phyloP scores from a whole-genome alignment of 2,797 vertebrate species.

The Erethizon dorsatum region DNA sequence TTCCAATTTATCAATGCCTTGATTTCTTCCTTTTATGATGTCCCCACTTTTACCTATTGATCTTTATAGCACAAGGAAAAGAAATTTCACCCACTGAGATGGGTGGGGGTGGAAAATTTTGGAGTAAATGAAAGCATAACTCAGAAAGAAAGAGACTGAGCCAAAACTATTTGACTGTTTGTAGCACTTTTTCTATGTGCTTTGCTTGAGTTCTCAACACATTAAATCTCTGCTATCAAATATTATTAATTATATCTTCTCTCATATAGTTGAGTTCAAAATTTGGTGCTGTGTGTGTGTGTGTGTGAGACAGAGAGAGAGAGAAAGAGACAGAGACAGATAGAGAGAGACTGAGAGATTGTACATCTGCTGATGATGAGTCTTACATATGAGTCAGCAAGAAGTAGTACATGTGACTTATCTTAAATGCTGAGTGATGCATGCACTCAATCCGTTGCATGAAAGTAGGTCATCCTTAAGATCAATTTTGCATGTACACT shows the following conservation, averaged over 20 bases:
- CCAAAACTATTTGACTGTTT: not conserved
- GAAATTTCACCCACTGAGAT: not conserved
- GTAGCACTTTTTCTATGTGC: not conserved
- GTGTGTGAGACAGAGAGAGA: not conserved
- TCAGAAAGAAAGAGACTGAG: not conserved
- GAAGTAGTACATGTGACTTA: not conserved
- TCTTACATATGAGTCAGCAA: not conserved
- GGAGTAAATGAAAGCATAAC: not conserved
- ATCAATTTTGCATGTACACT: constrained; percentile 33
- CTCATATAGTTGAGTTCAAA: not conserved
- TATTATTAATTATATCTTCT: not conserved
- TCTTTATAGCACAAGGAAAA: not conserved
- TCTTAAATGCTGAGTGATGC: not conserved
- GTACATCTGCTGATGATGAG: not conserved
- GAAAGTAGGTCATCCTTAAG: constrained; percentile 11
- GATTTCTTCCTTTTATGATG: not conserved
- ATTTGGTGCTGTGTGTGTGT: not conserved
- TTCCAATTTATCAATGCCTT: not conserved
- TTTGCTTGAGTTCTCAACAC: not conserved
- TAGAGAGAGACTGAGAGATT: not conserved
- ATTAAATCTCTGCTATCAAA: not conserved
- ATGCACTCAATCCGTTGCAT: not conserved
- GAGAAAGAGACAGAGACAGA: not conserved
- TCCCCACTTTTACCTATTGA: not conserved
- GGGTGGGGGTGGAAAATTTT: not conserved